phyloP scores from a whole-genome alignment of 2,797 vertebrate species.

The Poecile montanus region DNA sequence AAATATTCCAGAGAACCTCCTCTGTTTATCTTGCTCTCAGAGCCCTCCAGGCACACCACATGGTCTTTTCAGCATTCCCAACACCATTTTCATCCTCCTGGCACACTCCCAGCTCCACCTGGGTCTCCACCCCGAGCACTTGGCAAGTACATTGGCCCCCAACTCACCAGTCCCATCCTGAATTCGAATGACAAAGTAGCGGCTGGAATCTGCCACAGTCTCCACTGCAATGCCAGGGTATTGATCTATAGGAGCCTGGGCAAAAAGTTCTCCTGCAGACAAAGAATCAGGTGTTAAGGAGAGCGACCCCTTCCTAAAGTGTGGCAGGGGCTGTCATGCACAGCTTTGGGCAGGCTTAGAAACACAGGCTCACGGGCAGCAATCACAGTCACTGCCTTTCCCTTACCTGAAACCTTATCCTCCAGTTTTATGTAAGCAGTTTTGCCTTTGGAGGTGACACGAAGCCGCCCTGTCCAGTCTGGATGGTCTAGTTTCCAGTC shows the following conservation, averaged over 20 bases:
- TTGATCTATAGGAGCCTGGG: conserved; percentile 90
- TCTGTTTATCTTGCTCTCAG: background rate
- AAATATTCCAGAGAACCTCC: background rate
- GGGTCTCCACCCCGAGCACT: background rate
- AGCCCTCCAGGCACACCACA: background rate
- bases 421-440: conserved; percentile 92
- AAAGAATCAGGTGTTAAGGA: background rate
- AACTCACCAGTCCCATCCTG: conserved; percentile 90
- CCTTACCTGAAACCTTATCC: conserved; percentile 91
- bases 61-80: background rate
- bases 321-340: background rate
- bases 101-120: background rate
- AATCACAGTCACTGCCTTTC: background rate
- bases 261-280: conserved; percentile 88
- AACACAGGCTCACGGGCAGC: background rate
- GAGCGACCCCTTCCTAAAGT: background rate
- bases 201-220: conserved; percentile 93
- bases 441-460: conserved; percentile 93
- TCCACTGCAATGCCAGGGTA: conserved; percentile 90
- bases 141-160: background rate
- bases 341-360: background rate
- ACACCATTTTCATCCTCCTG: background rate
- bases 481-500: conserved; percentile 97
- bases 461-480: conserved; percentile 93
- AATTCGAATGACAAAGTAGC: conserved; percentile 94